Evolutionary conservation across 2,797 vertebrate genomes (phyloP).

Genomic region (Lacerta bilineata): DNA sequence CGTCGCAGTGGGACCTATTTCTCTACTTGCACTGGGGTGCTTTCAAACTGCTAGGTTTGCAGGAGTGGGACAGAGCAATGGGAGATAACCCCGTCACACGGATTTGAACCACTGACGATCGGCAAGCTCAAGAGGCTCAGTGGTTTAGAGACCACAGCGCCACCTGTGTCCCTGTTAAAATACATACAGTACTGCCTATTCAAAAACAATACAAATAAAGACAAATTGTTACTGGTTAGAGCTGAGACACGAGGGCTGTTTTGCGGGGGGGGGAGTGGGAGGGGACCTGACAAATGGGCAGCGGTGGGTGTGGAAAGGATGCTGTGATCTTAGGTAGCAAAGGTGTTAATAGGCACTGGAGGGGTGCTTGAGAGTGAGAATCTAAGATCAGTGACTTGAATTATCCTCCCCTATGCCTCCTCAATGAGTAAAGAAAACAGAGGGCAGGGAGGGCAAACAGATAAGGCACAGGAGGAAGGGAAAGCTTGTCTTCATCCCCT

Average conservation of each 20-base stretch:
- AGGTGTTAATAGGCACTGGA: constrained; percentile 49
- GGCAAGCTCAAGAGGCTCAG: too few species aligned
- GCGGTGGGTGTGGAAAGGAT: constrained; percentile 8
- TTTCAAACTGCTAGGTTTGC: too few species aligned
- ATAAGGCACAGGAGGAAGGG: not conserved
- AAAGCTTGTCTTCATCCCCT: too few species aligned
- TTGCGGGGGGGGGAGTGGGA: not conserved
- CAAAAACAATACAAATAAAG: too few species aligned
- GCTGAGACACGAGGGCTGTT: not conserved
- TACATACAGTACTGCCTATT: too few species aligned
- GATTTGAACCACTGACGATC: too few species aligned
- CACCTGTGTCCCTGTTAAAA: too few species aligned
- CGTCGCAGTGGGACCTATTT: too few species aligned
- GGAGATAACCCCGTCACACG: too few species aligned
- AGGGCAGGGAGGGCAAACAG: not conserved
- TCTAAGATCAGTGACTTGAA: constrained; percentile 30
- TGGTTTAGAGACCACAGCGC: too few species aligned
- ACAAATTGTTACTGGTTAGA: not conserved
- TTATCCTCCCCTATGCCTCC: constrained; percentile 30
- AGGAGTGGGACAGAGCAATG: too few species aligned
- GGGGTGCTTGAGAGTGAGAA: constrained; percentile 21
- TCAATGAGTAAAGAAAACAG: not conserved
- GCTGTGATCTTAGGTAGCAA: constrained; percentile 15
- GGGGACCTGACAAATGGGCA: not conserved
- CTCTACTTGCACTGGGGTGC: too few species aligned